These are phyloP conservation scores for Pristionchus arcanus DNA, from an alignment of 2,888 invertebrate genomes.

Conservation along the genomic window DNA sequence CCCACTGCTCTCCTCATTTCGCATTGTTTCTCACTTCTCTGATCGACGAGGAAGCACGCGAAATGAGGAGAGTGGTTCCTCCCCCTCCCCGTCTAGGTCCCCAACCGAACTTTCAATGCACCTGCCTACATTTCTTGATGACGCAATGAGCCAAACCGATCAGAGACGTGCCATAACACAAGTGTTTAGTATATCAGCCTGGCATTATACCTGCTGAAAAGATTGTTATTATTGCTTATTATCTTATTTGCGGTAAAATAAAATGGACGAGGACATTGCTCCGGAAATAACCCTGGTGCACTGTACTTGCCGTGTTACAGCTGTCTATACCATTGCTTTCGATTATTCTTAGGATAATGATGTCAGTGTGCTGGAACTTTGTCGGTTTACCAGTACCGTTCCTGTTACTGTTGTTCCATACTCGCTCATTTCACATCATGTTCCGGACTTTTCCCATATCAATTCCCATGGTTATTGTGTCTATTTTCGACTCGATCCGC, in stretches of 20 bases:
- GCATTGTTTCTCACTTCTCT: not conserved
- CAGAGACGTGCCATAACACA: not conserved
- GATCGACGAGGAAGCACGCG: not conserved
- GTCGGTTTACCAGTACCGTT: too few relatives aligned
- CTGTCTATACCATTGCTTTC: too few relatives aligned
- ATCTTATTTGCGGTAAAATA: too few relatives aligned
- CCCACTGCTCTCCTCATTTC: not conserved
- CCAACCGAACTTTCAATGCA: not conserved
- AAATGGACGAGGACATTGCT: too few relatives aligned
- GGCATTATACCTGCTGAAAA: too few relatives aligned
- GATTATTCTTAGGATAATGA: too few relatives aligned
- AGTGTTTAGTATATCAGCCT: slow-evolving; percentile 6
- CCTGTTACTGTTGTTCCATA: too few relatives aligned
- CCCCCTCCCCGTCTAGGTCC: not conserved
- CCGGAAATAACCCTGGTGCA: too few relatives aligned
- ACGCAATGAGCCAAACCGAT: not conserved
- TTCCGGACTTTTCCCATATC: not conserved
- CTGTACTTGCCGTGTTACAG: too few relatives aligned
- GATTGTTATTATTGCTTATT: too few relatives aligned
- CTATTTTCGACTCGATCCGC: not conserved
- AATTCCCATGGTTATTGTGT: not conserved
- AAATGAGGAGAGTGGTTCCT: not conserved
- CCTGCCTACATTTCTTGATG: not conserved
- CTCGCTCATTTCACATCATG: not conserved
- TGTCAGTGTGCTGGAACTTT: too few relatives aligned